Percentiles rank a stretch among this genome's conserved stretches.
Conservation (phyloP, 2,797 vertebrate species). For the Rhinophrynus dorsalis region DNA sequence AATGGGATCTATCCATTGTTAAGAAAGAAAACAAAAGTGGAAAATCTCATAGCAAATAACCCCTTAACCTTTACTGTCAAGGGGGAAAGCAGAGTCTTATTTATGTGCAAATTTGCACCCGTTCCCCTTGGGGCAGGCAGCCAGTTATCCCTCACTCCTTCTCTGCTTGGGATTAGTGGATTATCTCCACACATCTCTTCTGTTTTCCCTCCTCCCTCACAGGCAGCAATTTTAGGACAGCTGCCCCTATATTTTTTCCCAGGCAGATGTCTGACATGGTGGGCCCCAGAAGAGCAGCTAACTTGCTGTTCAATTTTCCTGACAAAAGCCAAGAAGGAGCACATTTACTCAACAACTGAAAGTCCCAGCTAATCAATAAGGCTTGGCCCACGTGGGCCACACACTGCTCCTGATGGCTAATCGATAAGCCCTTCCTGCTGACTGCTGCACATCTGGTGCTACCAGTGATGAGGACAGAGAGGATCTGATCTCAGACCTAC, state of each 20-base stretch:
- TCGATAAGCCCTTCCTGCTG: slow-evolving; percentile 83
- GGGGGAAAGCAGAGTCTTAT: slow-evolving; percentile 82
- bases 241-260: slow-evolving; percentile 88
- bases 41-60: slow-evolving; percentile 63
- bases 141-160: slow-evolving; percentile 65
- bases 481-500: slow-evolving; percentile 40
- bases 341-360: slow-evolving; percentile 53
- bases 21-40: slow-evolving; percentile 52
- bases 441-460: slow-evolving; percentile 71
- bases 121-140: slow-evolving; percentile 78
- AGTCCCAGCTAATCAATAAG: slow-evolving; percentile 71
- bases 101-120: slow-evolving; percentile 86
- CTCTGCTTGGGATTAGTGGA: slow-evolving; percentile 85
- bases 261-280: slow-evolving; percentile 67
- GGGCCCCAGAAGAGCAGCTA: slow-evolving; percentile 67
- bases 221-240: slow-evolving; percentile 78
- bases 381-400: slow-evolving; percentile 69
- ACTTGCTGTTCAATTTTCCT: slow-evolving; percentile 73
- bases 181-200: slow-evolving; percentile 69
- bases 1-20: slow-evolving; percentile 35
- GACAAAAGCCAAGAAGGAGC: slow-evolving; percentile 75
- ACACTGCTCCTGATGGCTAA: slow-evolving; percentile 70
- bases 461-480: slow-evolving; percentile 56
- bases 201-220: slow-evolving; percentile 49
- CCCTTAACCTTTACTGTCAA: slow-evolving; percentile 79